A percentile compares a stretch with the other conserved stretches of the same genome.
Evolutionary conservation across 2,113 vertebrate genomes (phyloP).

Genomic region (Onychostoma macrolepis): DNA sequence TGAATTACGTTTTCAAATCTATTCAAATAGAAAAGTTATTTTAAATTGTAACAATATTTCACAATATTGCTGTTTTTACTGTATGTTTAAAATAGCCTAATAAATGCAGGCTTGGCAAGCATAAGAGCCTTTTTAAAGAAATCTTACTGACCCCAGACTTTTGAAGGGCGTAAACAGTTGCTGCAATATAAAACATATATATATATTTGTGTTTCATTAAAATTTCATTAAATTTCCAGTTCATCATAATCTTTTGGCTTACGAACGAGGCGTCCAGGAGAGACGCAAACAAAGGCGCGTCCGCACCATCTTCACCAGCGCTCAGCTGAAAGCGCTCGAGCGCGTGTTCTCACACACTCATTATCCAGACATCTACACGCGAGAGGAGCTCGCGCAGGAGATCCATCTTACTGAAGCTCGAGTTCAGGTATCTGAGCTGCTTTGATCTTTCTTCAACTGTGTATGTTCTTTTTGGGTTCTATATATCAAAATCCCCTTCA

Average conservation of each 20-base stretch:
- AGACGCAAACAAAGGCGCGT: constrained; percentile 94
- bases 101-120: no score
- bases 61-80: neutral
- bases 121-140: no score
- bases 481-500: neutral
- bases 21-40: no score
- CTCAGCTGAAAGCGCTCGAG: constrained; percentile 96
- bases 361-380: constrained; percentile 97
- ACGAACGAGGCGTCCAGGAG: constrained; percentile 53
- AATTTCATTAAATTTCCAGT: neutral
- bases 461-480: neutral
- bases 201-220: neutral
- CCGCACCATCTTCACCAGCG: constrained; percentile 94
- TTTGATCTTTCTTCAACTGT: neutral
- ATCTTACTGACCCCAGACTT: no score
- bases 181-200: neutral
- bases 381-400: constrained; percentile 91
- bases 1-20: no score
- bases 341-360: constrained; percentile 96
- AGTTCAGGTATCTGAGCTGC: constrained; percentile 83
- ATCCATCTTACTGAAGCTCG: constrained; percentile 95
- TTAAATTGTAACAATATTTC: no score
- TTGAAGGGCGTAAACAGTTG: no score
- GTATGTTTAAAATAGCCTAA: no score
- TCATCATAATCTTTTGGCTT: constrained; percentile 12